Base-by-base conservation (phyloP, 2,888 invertebrate species). In the Chorisops tibialis region DNA sequence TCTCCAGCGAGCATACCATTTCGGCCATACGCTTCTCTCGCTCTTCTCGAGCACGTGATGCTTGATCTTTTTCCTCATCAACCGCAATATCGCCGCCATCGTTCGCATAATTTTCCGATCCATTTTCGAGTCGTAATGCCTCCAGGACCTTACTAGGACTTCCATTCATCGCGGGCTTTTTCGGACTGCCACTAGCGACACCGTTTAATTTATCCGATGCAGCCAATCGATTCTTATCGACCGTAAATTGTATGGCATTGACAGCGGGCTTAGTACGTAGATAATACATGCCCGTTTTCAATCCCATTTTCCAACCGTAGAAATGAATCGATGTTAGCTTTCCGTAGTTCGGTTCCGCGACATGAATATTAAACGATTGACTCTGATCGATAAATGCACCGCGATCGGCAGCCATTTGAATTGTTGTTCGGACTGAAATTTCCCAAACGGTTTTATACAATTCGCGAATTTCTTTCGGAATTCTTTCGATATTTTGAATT, bases 201-300 rank as follows among this genome's bases (percentile, higher is more conserved):
- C 30, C 3, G 9, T 30, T 30, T 9, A 30, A 7, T 41, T 50
- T 39, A 43, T 43, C 43, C 9, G 47, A 30, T 14, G 61, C 30
- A 0, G 74, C 74, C 21, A 88, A 74, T 70, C 84, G 87, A 0
- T 82, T 80, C 75, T 97, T 97, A 77, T 98, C 96, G 0, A 98
- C 96, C 0, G 98, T 98, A 77, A 99, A 98, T 75, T 99, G 96
- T 69, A 98, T 94, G 4, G 98, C 95, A 76, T 93, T 89, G 1
- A 91, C 95, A 1, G 98, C 98, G 5, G 98, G 94, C 75, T 96
- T 96, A 0, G 96, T 97, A 52, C 97, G 85, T 67, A 99, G 81
- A 76, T 99, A 98, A 78, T 99, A 99, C 97, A 99, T 97, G 54
- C 99, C 99, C 1, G 98, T 99, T 80, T 99, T 99, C 62, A 99